Percentiles rank a stretch among this genome's conserved stretches.
Conservation (phyloP, 2,888 invertebrate genomes). For the Microdon myrmicae region DNA sequence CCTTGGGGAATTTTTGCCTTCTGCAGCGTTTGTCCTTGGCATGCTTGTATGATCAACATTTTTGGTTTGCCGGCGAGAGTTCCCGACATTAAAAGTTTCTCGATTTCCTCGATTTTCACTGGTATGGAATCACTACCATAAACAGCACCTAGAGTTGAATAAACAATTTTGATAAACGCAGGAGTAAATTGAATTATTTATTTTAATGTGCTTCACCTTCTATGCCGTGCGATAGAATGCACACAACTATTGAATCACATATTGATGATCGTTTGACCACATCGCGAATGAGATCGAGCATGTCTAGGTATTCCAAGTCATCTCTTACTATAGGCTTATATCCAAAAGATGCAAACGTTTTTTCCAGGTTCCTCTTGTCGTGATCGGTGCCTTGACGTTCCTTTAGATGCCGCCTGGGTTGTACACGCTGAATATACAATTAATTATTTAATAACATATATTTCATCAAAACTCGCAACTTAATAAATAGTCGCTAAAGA, state of each 20-base stretch:
- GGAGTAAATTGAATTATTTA: neutral
- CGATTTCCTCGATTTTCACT: constrained; percentile 66
- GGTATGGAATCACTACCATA: constrained; percentile 69
- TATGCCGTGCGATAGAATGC: constrained; percentile 63
- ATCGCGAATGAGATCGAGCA: constrained; percentile 57
- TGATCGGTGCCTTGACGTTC: constrained; percentile 60
- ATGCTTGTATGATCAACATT: constrained; percentile 71
- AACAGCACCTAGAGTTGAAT: constrained; percentile 62
- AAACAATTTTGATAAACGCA: no score
- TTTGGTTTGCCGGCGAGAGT: constrained; percentile 69
- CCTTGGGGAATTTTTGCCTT: neutral
- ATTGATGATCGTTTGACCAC: constrained; percentile 56
- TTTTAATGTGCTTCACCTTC: constrained; percentile 55
- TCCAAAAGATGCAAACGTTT: constrained; percentile 59
- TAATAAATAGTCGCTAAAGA: neutral
- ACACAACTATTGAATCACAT: constrained; percentile 62
- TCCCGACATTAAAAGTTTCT: constrained; percentile 66
- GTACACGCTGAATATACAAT: constrained; percentile 51
- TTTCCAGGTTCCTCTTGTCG: constrained; percentile 56
- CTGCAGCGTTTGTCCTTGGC: constrained; percentile 66
- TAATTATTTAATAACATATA: constrained; percentile 1
- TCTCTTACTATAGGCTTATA: constrained; percentile 56
- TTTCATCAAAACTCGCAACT: neutral
- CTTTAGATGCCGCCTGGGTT: constrained; percentile 53
- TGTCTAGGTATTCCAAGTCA: constrained; percentile 58